A percentile compares a stretch with the other conserved stretches of the same genome.
Conservation (phyloP, 2,113 vertebrate genomes). For the Pyrgilauda ruficollis region DNA sequence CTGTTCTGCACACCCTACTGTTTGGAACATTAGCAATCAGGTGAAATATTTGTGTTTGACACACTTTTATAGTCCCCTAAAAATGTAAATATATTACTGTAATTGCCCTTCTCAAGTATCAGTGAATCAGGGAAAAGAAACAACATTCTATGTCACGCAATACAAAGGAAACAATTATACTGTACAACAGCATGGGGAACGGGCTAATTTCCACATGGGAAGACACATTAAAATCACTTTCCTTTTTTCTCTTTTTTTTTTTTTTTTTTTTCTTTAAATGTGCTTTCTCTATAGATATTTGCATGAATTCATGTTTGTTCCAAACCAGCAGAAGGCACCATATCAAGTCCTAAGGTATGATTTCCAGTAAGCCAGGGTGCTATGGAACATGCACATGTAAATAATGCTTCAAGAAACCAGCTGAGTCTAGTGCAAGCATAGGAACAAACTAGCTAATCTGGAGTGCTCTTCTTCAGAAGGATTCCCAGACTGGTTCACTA, state of each 20-base stretch:
- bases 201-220: background rate
- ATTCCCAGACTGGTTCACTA: background rate
- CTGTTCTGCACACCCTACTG: background rate
- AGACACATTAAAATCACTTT: background rate
- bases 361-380: background rate
- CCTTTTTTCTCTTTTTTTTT: rapidly evolving
- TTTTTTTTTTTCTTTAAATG: no score
- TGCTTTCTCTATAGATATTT: background rate
- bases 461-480: background rate
- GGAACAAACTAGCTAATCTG: background rate
- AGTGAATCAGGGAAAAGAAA: background rate
- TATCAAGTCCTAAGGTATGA: background rate
- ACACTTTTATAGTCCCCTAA: background rate
- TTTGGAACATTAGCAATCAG: background rate
- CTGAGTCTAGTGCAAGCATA: background rate
- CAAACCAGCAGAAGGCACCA: background rate
- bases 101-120: background rate
- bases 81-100: background rate
- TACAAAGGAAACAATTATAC: background rate
- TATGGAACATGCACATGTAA: background rate
- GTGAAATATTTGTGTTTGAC: background rate
- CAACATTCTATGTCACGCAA: background rate
- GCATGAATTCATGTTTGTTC: background rate
- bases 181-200: background rate
- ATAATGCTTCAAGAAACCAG: background rate